Percentiles rank a stretch among this genome's conserved stretches.
Evolutionary conservation across 2,113 vertebrate genomes (phyloP).

Genomic region (Nothocercus julius): DNA sequence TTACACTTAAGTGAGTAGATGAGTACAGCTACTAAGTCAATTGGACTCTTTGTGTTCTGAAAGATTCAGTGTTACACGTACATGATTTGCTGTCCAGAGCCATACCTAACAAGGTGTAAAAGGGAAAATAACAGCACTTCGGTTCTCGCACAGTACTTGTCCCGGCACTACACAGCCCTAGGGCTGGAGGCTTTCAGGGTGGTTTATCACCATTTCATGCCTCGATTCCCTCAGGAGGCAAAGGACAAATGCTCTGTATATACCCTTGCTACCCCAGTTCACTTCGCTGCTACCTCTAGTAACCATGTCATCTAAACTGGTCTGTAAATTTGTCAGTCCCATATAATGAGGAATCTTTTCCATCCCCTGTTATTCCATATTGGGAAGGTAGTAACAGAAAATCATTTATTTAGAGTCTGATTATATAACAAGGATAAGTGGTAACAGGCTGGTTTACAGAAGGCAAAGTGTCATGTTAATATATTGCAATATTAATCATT

Average conservation of each 20-base stretch:
- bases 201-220: background rate
- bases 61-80: background rate
- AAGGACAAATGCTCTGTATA: background rate
- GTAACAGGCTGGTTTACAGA: background rate
- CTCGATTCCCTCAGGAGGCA: background rate
- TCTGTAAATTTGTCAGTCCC: background rate
- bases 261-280: background rate
- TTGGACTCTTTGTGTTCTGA: background rate
- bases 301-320: background rate
- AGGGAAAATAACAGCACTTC: background rate
- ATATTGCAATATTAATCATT: background rate
- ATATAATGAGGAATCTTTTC: background rate
- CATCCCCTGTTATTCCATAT: background rate
- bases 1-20: background rate
- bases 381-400: background rate
- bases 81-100: background rate
- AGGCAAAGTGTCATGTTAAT: slow-evolving; percentile 13
- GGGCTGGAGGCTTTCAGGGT: background rate
- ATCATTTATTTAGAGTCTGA: background rate
- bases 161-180: background rate
- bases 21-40: background rate
- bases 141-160: background rate
- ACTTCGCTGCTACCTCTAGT: background rate
- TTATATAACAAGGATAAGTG: background rate
- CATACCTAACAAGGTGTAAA: background rate